phyloP scores from a whole-genome alignment of 1,140 invertebrate genomes.

The Listronotus oregonensis region DNA sequence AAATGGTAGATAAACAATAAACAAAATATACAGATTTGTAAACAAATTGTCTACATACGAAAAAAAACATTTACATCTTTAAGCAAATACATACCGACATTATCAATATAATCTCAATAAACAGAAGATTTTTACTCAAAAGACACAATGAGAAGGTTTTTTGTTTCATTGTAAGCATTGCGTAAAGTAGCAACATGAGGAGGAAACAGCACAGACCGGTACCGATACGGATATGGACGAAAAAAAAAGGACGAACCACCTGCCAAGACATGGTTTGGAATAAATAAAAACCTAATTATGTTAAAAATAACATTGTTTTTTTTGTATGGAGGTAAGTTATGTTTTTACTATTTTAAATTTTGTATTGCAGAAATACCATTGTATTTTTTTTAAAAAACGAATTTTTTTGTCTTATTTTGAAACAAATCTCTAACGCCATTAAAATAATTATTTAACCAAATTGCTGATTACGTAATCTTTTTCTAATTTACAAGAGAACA shows the following conservation, averaged over 20 bases:
- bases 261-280: conserved; percentile 48
- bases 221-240: conserved; percentile 37
- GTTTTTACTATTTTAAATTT: no score
- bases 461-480: no score
- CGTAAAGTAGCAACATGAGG: conserved; percentile 12
- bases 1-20: no score
- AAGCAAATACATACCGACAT: conserved; percentile 11
- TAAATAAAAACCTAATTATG: conserved; percentile 76
- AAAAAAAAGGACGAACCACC: conserved; percentile 17
- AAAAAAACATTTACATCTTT: background rate
- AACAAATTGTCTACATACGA: background rate
- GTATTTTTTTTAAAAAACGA: no score
- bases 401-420: no score
- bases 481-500: no score
- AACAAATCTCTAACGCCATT: no score
- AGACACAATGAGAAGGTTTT: conserved; percentile 2
- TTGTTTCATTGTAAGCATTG: conserved; percentile 5
- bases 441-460: no score
- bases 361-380: no score
- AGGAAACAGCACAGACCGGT: conserved; percentile 21
- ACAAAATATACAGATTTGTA: no score
- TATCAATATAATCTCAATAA: conserved; percentile 17
- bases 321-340: conserved; percentile 74
- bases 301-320: conserved; percentile 79
- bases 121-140: conserved; percentile 7